Percentiles rank a stretch among this genome's conserved stretches.
Evolutionary conservation across 2,888 invertebrate genomes (phyloP).

Genomic region (Girardia tigrina): DNA sequence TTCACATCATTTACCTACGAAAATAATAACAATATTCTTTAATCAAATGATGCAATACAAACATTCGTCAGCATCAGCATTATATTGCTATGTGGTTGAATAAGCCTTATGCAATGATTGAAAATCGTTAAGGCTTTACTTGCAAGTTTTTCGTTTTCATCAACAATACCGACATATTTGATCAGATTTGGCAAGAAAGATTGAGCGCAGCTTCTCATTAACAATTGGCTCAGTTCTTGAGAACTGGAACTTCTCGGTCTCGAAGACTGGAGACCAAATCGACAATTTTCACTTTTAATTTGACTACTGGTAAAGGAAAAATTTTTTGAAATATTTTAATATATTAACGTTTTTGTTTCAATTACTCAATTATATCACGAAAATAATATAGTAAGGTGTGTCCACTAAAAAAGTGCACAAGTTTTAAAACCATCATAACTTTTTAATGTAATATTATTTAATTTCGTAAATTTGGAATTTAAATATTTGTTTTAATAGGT

Average conservation of each 20-base stretch:
- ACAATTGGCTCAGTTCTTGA: slow-evolving; percentile 7
- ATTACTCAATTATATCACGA: too few relatives aligned
- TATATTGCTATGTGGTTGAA: slow-evolving; percentile 24
- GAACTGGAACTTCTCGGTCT: background rate
- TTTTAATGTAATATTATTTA: too few relatives aligned
- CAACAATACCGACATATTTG: background rate
- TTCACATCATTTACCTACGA: background rate
- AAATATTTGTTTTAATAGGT: too few relatives aligned
- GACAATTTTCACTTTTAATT: background rate
- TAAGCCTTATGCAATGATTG: background rate
- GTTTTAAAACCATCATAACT: too few relatives aligned
- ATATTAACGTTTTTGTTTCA: too few relatives aligned
- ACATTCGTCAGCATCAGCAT: background rate
- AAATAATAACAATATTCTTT: too few relatives aligned
- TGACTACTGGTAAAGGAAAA: slow-evolving; percentile 8
- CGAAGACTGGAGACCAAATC: background rate
- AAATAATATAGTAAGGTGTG: too few relatives aligned
- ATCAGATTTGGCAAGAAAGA: background rate
- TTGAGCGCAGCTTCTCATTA: background rate
- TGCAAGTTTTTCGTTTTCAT: background rate
- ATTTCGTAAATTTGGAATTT: too few relatives aligned
- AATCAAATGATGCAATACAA: too few relatives aligned
- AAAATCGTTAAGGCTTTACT: background rate
- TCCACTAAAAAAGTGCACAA: too few relatives aligned
- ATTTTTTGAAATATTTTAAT: too few relatives aligned